These are phyloP conservation scores for Lucifuga dentata DNA, from an alignment of 2,113 vertebrate species.

Conservation along the genomic window DNA sequence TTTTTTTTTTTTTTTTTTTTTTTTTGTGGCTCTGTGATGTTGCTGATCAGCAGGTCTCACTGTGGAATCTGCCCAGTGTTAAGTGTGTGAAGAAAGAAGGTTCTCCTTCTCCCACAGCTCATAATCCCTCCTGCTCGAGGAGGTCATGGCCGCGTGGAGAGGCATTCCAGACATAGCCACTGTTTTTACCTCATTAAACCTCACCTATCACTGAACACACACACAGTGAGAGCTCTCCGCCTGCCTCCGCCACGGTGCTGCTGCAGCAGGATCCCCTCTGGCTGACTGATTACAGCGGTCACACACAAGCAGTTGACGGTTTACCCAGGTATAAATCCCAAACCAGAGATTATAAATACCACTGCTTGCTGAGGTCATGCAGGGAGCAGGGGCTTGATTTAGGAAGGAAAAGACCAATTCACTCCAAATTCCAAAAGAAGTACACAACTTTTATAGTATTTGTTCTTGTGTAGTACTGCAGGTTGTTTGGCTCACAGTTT, in stretches of 20 bases:
- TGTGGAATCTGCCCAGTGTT: conserved; percentile 15
- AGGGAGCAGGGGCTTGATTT: background rate
- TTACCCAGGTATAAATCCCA: conserved; percentile 2
- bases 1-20: too few species aligned
- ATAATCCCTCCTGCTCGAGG: conserved; percentile 57
- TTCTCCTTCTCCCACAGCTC: conserved; percentile 53
- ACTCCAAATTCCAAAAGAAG: background rate
- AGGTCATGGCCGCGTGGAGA: conserved; percentile 56
- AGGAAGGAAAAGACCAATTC: background rate
- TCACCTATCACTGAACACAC: conserved; percentile 52
- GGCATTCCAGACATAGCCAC: conserved; percentile 64
- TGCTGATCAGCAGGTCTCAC: conserved; percentile 51
- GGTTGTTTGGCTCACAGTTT: too few species aligned
- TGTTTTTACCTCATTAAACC: conserved; percentile 55
- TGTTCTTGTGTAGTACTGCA: conserved; percentile 10
- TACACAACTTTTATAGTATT: too few species aligned
- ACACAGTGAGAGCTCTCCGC: conserved; percentile 47
- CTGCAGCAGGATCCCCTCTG: conserved; percentile 2
- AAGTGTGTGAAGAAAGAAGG: conserved; percentile 33
- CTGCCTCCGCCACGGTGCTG: conserved; percentile 20
- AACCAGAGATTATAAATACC: conserved; percentile 18
- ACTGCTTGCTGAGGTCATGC: conserved; percentile 28
- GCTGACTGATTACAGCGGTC: conserved; percentile 16
- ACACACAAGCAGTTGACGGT: conserved; percentile 22
- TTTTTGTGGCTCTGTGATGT: conserved; percentile 24